phyloP scores from a whole-genome alignment of 2,113 vertebrate species.

The Sinocyclocheilus maitianheensis region DNA sequence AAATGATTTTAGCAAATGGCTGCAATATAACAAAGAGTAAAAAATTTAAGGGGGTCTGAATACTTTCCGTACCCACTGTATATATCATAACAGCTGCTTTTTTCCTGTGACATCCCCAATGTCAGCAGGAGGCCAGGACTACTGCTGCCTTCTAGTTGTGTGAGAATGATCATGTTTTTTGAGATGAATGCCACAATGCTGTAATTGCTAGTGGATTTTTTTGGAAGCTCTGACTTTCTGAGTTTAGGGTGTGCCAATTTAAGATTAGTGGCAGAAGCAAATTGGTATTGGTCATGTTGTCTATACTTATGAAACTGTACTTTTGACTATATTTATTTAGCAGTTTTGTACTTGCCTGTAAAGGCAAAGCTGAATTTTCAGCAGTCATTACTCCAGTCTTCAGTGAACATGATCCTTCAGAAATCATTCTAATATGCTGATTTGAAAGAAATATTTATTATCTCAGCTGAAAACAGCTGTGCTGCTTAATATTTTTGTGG shows the following conservation, averaged over 20 bases:
- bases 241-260: constrained; percentile 10
- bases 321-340: neutral
- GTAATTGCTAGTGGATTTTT: neutral
- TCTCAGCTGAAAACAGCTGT: neutral
- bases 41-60: too few relatives aligned
- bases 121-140: neutral
- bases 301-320: neutral
- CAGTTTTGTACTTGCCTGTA: neutral
- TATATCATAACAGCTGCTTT: constrained; percentile 13
- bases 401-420: neutral
- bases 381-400: neutral
- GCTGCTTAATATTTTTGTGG: neutral
- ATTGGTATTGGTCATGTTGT: constrained; percentile 6
- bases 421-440: neutral
- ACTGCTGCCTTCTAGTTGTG: neutral
- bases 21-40: too few relatives aligned
- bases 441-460: neutral
- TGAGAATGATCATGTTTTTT: neutral
- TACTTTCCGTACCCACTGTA: neutral
- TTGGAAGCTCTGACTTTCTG: neutral
- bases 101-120: neutral
- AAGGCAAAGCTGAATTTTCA: neutral
- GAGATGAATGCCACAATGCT: constrained; percentile 7
- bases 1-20: too few relatives aligned
- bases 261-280: neutral